Conservation (phyloP, 2,888 invertebrate species). For the Acanthoscelides obtectus region DNA sequence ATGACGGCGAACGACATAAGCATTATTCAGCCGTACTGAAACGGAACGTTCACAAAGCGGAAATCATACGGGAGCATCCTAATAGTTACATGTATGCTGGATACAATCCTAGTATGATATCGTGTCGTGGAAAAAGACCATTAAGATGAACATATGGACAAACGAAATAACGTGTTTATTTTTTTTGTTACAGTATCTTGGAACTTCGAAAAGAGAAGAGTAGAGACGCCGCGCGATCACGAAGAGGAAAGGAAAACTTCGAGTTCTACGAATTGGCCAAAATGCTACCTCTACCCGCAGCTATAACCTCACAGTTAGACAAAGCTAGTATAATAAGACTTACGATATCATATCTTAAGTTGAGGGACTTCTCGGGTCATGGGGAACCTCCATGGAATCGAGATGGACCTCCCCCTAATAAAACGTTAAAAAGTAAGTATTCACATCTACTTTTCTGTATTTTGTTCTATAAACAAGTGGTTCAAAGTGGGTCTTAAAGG, state of each 20-base stretch:
- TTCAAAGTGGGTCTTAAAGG: too few species aligned
- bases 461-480: background rate
- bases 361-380: constrained; percentile 91
- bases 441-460: constrained; percentile 10
- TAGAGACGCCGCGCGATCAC: constrained; percentile 84
- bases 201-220: constrained; percentile 92
- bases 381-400: constrained; percentile 95
- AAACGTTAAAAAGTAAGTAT: constrained; percentile 74
- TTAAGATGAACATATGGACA: background rate
- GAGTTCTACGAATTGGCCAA: constrained; percentile 95
- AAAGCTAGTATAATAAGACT: constrained; percentile 95
- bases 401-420: constrained; percentile 72
- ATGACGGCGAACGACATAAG: too few species aligned
- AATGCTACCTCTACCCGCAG: constrained; percentile 86
- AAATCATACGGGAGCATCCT: too few species aligned
- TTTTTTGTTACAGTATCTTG: constrained; percentile 71
- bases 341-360: constrained; percentile 92
- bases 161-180: background rate
- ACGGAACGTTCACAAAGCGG: too few species aligned
- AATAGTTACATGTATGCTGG: too few species aligned
- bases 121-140: too few species aligned
- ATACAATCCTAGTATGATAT: too few species aligned
- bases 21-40: too few species aligned
- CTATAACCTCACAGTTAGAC: constrained; percentile 90
- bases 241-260: constrained; percentile 91